Evolutionary conservation across 2,797 vertebrate genomes (phyloP), one percentile per base, ranked within the genome.

Genomic region (Otus scops): DNA sequence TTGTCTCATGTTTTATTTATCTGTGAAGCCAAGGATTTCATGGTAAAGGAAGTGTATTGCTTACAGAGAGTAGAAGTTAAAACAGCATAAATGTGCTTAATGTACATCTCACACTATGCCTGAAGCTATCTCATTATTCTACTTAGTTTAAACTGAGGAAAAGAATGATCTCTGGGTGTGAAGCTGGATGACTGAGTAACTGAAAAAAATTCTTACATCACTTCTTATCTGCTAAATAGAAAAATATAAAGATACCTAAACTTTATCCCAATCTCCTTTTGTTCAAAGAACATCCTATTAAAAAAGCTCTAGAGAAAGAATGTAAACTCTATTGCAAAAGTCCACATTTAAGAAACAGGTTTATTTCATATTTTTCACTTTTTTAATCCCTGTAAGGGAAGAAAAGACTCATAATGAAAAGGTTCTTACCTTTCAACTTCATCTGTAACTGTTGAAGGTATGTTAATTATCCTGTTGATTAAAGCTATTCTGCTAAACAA

Each of bases 401-500:
- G 26, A 76, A 45, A 74, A 92, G 34, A 82, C 36, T 28, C 9
- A 26, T 43, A 71, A 75, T 27, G 9, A 65, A 57, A 36, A 56
- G 7, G 10, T 26, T 77, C 97, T 98, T 98, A 98, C 98, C 98
- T 98, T 91, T 95, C 71, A 10, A 27, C 65, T 92, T 93, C 94
- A 80, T 43, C 87, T 65, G 90, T 36, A 64, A 88, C 50, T 79
- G 96, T 89, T 75, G 97, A 96, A 88, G 98, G 96, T 73, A 70
- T 78, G 56, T 93, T 98, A 78, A 98, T 92, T 91, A 98, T 73
- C 61, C 94, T 97, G 94, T 89, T 97, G 89, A 98, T 96, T 81
- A 98, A 82, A 96, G 97, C 92, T 36, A 98, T 76, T 94, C 96
- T 98, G 71, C 87, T 98, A 65, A 98, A 76, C 79, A 98, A 95